phyloP scores from a whole-genome alignment of 2,888 invertebrate genomes.

The Drosophila suboccidentalis region DNA sequence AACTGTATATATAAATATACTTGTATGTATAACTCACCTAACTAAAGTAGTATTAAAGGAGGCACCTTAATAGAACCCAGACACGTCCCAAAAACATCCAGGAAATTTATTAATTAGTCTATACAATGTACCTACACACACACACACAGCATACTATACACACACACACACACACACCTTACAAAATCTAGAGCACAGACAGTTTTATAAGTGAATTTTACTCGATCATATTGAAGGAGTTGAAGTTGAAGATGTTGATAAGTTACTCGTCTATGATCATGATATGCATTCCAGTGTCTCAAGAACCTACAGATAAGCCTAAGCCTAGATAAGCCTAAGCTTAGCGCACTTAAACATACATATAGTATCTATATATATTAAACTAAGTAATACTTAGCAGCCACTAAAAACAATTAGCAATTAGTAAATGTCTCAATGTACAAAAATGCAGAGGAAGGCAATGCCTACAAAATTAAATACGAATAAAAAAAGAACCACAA shows the following conservation, averaged over 20 bases:
- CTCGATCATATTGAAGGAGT: slow-evolving; percentile 32
- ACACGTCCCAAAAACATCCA: slow-evolving; percentile 61
- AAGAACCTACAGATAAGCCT: slow-evolving; percentile 58
- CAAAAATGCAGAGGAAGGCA: slow-evolving; percentile 61
- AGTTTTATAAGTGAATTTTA: slow-evolving; percentile 78
- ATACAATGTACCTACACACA: slow-evolving; percentile 65
- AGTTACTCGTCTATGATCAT: slow-evolving; percentile 25
- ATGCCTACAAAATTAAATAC: slow-evolving; percentile 37
- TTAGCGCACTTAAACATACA: slow-evolving; percentile 51
- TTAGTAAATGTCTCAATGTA: slow-evolving; percentile 76
- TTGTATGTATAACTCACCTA: slow-evolving; percentile 8
- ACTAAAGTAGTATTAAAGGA: slow-evolving; percentile 21
- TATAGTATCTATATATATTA: slow-evolving; percentile 50
- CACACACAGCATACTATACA: slow-evolving; percentile 12
- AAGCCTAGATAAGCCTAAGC: slow-evolving; percentile 62
- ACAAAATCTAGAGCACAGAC: slow-evolving; percentile 45
- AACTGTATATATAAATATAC: slow-evolving; percentile 26
- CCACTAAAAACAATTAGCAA: slow-evolving; percentile 53
- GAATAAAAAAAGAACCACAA: slow-evolving; percentile 47
- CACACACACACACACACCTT: slow-evolving; percentile 21
- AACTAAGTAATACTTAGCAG: slow-evolving; percentile 51
- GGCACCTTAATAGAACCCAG: slow-evolving; percentile 42
- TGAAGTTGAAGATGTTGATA: slow-evolving; percentile 6
- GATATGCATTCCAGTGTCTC: slow-evolving; percentile 78
- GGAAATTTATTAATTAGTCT: slow-evolving; percentile 50